These are phyloP conservation scores for Poeciliopsis occidentalis DNA, from an alignment of 2,113 vertebrate species.

Conservation along the genomic window DNA sequence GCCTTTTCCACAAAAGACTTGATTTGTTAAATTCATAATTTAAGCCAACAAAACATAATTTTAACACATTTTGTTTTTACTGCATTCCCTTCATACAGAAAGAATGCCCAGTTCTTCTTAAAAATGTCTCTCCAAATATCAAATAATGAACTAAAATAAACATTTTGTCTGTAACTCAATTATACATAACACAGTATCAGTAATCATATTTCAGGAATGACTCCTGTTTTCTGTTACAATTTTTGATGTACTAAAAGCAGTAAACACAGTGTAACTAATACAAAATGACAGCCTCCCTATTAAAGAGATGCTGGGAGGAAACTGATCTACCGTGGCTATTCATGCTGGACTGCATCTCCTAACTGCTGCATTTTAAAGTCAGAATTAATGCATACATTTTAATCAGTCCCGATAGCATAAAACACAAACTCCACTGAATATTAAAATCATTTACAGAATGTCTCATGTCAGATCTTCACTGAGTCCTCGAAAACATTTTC, in stretches of 20 bases:
- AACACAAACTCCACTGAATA: background rate
- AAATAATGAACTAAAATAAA: no score
- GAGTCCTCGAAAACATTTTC: background rate
- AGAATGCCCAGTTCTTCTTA: no score
- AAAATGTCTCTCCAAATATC: no score
- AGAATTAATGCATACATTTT: background rate
- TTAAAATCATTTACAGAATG: background rate
- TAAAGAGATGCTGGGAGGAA: constrained; percentile 14
- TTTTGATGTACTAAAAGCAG: constrained; percentile 2
- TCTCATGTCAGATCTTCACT: background rate
- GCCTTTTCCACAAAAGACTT: no score
- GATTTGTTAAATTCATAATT: no score
- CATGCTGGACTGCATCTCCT: constrained; percentile 9
- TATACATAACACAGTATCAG: no score
- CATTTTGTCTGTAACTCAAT: no score
- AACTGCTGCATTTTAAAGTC: constrained; percentile 11
- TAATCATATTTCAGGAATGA: no score
- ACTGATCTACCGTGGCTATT: constrained; percentile 11
- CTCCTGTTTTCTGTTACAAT: background rate
- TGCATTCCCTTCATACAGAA: no score
- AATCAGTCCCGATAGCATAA: background rate
- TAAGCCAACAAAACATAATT: no score
- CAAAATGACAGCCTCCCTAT: constrained; percentile 3
- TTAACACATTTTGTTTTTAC: no score
- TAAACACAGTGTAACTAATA: constrained; percentile 2